Evolutionary conservation across 1,140 invertebrate genomes (phyloP).

Genomic region (Battus philenor): DNA sequence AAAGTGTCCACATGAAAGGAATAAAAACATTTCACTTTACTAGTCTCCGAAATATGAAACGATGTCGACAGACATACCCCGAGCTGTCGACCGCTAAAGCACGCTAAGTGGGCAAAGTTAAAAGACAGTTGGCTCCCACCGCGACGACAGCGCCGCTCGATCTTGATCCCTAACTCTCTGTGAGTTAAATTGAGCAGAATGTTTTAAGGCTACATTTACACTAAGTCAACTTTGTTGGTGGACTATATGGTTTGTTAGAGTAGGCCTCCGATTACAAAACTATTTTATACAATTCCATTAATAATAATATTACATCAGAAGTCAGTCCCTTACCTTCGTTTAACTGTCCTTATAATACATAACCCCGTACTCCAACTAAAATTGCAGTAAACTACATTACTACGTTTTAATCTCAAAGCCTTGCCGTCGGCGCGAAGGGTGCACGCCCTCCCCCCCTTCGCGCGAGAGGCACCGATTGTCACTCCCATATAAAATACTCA

Average conservation of each 20-base stretch:
- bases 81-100: not conserved
- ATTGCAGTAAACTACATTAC: constrained; percentile 63
- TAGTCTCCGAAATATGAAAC: constrained; percentile 3
- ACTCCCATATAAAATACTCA: constrained; percentile 61
- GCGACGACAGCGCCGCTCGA: constrained; percentile 22
- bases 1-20: constrained; percentile 6
- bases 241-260: constrained; percentile 48
- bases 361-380: constrained; percentile 56
- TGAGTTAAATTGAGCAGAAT: constrained; percentile 69
- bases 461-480: constrained; percentile 24
- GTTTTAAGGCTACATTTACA: constrained; percentile 62
- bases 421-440: constrained; percentile 7
- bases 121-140: constrained; percentile 44
- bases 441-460: too few relatives aligned
- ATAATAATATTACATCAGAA: constrained; percentile 69
- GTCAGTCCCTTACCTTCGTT: constrained; percentile 62
- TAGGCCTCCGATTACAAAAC: constrained; percentile 62
- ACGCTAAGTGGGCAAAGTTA: constrained; percentile 26
- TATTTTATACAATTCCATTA: constrained; percentile 71
- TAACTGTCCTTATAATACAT: constrained; percentile 68
- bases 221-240: constrained; percentile 69
- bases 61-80: not conserved
- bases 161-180: constrained; percentile 55
- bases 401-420: constrained; percentile 66
- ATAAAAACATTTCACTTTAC: not conserved